These are phyloP conservation scores for Aleiodes alternator DNA, from an alignment of 2,888 invertebrate species.

Conservation along the genomic window DNA sequence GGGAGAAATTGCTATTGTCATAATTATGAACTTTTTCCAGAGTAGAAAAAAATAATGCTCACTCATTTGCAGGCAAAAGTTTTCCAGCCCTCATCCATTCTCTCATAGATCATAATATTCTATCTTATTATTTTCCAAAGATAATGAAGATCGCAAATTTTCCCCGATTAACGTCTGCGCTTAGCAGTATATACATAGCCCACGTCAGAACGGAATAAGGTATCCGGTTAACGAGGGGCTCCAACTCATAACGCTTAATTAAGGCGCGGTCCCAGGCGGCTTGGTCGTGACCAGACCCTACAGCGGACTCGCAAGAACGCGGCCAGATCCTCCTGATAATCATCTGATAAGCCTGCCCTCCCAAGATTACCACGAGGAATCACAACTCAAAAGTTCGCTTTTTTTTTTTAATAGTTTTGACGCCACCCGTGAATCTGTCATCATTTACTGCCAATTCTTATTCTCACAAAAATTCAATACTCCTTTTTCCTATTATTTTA, in stretches of 20 bases:
- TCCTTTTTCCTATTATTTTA: not conserved
- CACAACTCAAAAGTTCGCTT: slow-evolving; percentile 23
- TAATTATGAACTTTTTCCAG: slow-evolving; percentile 3
- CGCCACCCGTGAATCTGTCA: slow-evolving; percentile 16
- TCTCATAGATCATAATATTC: slow-evolving; percentile 21
- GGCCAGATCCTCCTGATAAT: slow-evolving; percentile 73
- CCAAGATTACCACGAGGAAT: slow-evolving; percentile 66
- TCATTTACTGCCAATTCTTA: slow-evolving; percentile 1
- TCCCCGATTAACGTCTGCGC: slow-evolving; percentile 38
- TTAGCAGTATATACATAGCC: slow-evolving; percentile 42
- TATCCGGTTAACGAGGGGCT: slow-evolving; percentile 71
- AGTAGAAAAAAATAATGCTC: not conserved
- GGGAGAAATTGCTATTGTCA: slow-evolving; percentile 61
- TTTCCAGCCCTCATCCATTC: not conserved
- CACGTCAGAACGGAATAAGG: slow-evolving; percentile 46
- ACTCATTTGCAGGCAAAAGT: not conserved
- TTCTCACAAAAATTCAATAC: not conserved
- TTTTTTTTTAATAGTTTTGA: not conserved
- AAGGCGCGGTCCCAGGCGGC: slow-evolving; percentile 64
- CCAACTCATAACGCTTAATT: slow-evolving; percentile 75
- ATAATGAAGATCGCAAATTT: slow-evolving; percentile 49
- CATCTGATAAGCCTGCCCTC: slow-evolving; percentile 74
- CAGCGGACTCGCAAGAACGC: slow-evolving; percentile 67
- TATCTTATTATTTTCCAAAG: slow-evolving; percentile 33
- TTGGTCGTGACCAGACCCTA: slow-evolving; percentile 72